Evolutionary conservation across 2,888 invertebrate genomes (phyloP), one percentile per base, ranked within the genome.

Genomic region (Lasioglossum oenotherae): DNA sequence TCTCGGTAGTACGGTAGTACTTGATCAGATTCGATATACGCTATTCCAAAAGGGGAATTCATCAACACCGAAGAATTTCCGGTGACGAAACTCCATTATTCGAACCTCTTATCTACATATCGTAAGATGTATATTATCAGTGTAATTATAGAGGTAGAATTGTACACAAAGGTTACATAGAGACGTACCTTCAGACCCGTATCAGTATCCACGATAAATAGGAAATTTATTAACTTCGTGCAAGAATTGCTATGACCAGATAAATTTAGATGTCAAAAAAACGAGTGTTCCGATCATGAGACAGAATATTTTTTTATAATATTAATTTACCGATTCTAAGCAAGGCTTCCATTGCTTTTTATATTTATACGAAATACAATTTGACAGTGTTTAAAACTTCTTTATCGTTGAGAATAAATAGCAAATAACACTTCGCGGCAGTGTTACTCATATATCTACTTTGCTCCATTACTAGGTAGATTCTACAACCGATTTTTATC

Each of bases 401-500:
- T 10, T 44, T 64, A 16, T 64, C 14, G 60, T 27, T 14, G 4
- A 64, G 31, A 0, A 27, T 5, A 0, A 64, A 64, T 64, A 0
- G 27, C 27, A 14, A 14, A 14, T 64, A 64, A 16, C 16, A 5
- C 5, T 14, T 2, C 1, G 6, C 16, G 0, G 16, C 12, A 57
- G n/a, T 57, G 12, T 12, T n/a, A n/a, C 57, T 57, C 12, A 12
- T n/a, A 23, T 12, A n/a, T 57, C n/a, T 57, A 57, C 8, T 64
- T 19, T 19, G 16, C 31, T 64, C 19, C 19, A 8, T 64, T 69
- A 38, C 1, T 38, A 38, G 12, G 38, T 35, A 14, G n/a, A 41
- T 41, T 27, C 71, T 41, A 71, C n/a, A 41, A 71, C n/a, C n/a
- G 41, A 41, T 38, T 71, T 71, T 41, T 71, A 71, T 41, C 71